Base-by-base conservation (phyloP, 2,797 vertebrate genomes). In the Syngnathus acus region DNA sequence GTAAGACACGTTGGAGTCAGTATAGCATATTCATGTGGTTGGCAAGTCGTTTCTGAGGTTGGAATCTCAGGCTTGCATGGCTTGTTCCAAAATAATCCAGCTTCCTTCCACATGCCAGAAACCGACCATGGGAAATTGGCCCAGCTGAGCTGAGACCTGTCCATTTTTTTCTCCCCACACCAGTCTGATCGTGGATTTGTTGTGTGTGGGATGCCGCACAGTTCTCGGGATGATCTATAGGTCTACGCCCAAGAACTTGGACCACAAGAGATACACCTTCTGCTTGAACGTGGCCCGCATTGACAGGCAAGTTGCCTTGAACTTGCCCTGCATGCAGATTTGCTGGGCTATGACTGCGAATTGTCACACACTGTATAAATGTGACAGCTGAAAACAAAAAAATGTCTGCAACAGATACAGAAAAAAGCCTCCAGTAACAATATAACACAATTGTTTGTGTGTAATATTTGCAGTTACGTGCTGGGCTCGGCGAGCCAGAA, bases 261-360 rank as follows among this genome's bases (percentile, higher is more conserved):
- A 97, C 74, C 89, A 92, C 72, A 96, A 94, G 84, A 90, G 94
- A 66, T 91, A 90, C 66, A 71, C 92, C 6, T 97, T 94, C 84
- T 97, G 88, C 79, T 89, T 97, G 65, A 88, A 9, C 1, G 80
- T 95, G 1, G 86, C 87, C 53, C 81, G 90, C 39, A 79, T 97
- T 8, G 94, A 97, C 72, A 97, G 95, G 95, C 95, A 80, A 10
- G 67, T 8, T 16, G 4, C 45, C 67, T 66, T 1, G 39, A 1
- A 14, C 5, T 16, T 2, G 3, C 1, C 42, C 23, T 23, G 26
- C 26, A 32, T 32, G 26, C 26, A 23, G 23, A 23, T 23, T 23
- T 23, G 23, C 23, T 23, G 23, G 23, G 23, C 23, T 23, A 23
- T 23, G 23, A 23, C 23, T 23, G 23, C 23, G 2, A 32, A 32